Base-by-base conservation (phyloP, 1,140 invertebrate genomes). In the Phymorhynchus buccinoides region DNA sequence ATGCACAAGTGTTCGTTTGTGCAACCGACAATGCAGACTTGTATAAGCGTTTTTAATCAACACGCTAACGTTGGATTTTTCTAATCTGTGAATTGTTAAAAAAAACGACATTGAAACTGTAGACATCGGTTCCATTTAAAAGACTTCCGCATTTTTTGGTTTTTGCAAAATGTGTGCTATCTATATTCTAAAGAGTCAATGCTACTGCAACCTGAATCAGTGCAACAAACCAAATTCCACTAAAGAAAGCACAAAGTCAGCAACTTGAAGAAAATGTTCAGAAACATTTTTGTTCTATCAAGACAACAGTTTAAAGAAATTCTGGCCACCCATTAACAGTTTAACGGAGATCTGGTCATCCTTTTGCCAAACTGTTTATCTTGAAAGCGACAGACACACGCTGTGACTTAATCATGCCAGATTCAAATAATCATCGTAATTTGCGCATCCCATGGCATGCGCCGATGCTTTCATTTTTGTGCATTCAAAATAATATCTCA, bases 81-180 rank as follows among this genome's bases (percentile, higher is more conserved):
- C 62, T 4, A 66, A n/a, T 66, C 62, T n/a, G n/a, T n/a, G 62
- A n/a, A 66, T 66, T 66, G 4, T 66, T 66, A 4, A 14, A 14
- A 16, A 6, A 7, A 4, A 4, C 4, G 4, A 6, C 62, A 66
- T n/a, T 66, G 62, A 27, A n/a, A n/a, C n/a, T n/a, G 62, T 12
- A 27, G 6, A 66, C 22, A 27, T 66, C 27, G 62, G 30, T n/a
- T 4, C 62, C 62, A n/a, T 27, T n/a, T 27, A n/a, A 6, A 4
- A 27, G 9, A 52, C 9, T 52, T 22, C 48, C 9, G 48, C 48
- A 52, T 52, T 52, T 9, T 9, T 9, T 52, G 48, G 48, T 9
- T 52, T 52, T 52, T 52, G 18, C 73, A 75, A 75, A 22, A 75
- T 75, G 73, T 75, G 73, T 22, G 73, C 73, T 6, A 75, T 75